These are phyloP conservation scores for Coelinius sp. DNA, from an alignment of 2,888 invertebrate species.

Conservation along the genomic window DNA sequence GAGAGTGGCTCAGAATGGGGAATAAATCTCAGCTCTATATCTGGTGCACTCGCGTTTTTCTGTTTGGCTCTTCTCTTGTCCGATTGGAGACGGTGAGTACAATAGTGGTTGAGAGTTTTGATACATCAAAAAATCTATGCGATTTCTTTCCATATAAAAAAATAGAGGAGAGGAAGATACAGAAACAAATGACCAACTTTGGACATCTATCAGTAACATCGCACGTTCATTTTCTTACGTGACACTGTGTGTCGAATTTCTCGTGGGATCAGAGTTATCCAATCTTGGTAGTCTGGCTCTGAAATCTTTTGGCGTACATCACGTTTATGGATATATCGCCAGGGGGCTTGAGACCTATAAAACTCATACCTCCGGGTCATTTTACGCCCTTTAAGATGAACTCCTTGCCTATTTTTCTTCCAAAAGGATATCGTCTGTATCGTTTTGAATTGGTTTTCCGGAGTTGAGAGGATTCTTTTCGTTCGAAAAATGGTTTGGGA, in stretches of 20 bases:
- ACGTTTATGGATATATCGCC: constrained; percentile 57
- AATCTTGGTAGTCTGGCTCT: constrained; percentile 53
- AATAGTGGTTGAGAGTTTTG: constrained; percentile 53
- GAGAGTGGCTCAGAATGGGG: constrained; percentile 48
- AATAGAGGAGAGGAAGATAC: background rate
- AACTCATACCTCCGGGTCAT: constrained; percentile 61
- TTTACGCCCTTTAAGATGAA: constrained; percentile 62
- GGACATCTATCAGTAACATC: constrained; percentile 5
- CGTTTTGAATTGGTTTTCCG: constrained; percentile 63
- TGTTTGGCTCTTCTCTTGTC: constrained; percentile 47
- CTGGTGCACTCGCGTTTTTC: constrained; percentile 54
- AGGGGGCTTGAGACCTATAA: constrained; percentile 39
- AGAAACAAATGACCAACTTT: constrained; percentile 4
- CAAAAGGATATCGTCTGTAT: constrained; percentile 49
- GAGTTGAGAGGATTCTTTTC: constrained; percentile 46
- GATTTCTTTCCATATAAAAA: background rate
- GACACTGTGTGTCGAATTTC: constrained; percentile 7
- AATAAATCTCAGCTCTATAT: constrained; percentile 68
- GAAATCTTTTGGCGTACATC: constrained; percentile 58
- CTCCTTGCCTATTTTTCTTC: constrained; percentile 61
- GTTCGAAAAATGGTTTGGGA: constrained; percentile 3
- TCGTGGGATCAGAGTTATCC: constrained; percentile 37
- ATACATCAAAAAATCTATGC: constrained; percentile 2
- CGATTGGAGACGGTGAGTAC: constrained; percentile 60
- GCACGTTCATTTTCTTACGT: constrained; percentile 5